Conservation (phyloP, 2,888 invertebrate genomes). For the Heliconius ismenius region DNA sequence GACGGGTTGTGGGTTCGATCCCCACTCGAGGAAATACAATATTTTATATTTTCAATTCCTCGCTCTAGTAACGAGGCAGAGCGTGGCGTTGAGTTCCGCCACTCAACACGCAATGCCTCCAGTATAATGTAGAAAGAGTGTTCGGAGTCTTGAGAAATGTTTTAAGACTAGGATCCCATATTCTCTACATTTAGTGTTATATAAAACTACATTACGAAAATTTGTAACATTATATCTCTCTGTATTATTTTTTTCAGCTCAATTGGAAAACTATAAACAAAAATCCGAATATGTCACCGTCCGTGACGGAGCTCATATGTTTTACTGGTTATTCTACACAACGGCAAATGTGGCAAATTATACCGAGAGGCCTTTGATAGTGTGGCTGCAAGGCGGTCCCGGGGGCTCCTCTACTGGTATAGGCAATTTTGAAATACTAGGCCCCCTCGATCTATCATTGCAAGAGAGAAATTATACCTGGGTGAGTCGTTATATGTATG, state of each 20-base stretch:
- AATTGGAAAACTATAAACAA: constrained; percentile 84
- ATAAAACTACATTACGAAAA: too few relatives aligned
- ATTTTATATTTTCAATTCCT: not conserved
- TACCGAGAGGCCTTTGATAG: constrained; percentile 87
- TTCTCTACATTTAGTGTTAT: too few relatives aligned
- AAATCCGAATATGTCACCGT: constrained; percentile 89
- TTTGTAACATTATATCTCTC: too few relatives aligned
- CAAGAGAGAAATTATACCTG: constrained; percentile 88
- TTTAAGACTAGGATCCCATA: too few relatives aligned
- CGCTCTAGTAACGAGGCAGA: not conserved
- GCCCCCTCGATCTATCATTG: constrained; percentile 85
- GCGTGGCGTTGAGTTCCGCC: not conserved
- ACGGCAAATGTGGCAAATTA: constrained; percentile 82
- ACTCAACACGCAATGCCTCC: not conserved
- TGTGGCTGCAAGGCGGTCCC: constrained; percentile 95
- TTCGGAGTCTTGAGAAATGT: not conserved
- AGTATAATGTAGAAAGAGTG: not conserved
- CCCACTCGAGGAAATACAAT: too few relatives aligned
- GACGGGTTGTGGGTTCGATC: too few relatives aligned
- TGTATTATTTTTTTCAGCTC: constrained; percentile 50
- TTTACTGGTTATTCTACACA: constrained; percentile 93
- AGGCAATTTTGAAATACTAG: constrained; percentile 94
- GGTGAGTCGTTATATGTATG: constrained; percentile 74
- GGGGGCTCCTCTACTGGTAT: constrained; percentile 89
- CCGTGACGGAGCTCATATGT: constrained; percentile 89